Base-by-base conservation (phyloP, 2,888 invertebrate species). In the Philereme vetulata region DNA sequence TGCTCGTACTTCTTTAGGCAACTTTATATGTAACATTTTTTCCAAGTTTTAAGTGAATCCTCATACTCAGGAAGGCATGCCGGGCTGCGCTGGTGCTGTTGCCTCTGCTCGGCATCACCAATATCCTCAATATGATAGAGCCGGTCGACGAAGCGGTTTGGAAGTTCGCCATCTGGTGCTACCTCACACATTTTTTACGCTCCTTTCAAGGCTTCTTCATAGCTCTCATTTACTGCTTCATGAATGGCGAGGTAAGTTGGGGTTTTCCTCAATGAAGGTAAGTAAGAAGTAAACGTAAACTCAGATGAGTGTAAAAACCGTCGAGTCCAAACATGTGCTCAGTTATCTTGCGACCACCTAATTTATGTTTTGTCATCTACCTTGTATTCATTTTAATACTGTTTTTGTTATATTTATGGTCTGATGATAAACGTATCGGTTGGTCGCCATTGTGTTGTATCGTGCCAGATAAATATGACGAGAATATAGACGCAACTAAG, bases 161-260 rank as follows among this genome's bases (percentile, higher is more conserved):
- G 93, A 93, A 94, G 67, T 97, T 97, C 67, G 96, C 95, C 0
- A 68, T 95, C 0, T 97, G 97, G 97, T 95, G 96, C 3, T 97
- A 96, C 82, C 88, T 92, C 9, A 95, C 96, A 0, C 95, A 97
- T 78, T 96, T 96, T 77, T 88, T 97, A 50, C 94, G 95, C n/a
- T 96, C 97, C 0, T 97, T 97, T 80, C 97, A 97, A 85, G 97
- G 97, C 38, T 94, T 96, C 70, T 95, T 97, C 80, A 94, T 97
- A 50, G 95, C 96, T 0, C 92, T 95, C 7, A 92, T 97, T 49
- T 97, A 97, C 82, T 97, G 97, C 78, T 97, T 97, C 80, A 84
- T 95, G 52, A 97, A 97, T 74, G 95, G 95, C 65, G 97, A 97
- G 94, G 97, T 97, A 83, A 85, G 84, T 74, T 5, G n/a, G 10